Evolutionary conservation across 2,888 invertebrate species (phyloP), one percentile per base, ranked within the genome.

Genomic region (Peribatodes rhomboidaria): DNA sequence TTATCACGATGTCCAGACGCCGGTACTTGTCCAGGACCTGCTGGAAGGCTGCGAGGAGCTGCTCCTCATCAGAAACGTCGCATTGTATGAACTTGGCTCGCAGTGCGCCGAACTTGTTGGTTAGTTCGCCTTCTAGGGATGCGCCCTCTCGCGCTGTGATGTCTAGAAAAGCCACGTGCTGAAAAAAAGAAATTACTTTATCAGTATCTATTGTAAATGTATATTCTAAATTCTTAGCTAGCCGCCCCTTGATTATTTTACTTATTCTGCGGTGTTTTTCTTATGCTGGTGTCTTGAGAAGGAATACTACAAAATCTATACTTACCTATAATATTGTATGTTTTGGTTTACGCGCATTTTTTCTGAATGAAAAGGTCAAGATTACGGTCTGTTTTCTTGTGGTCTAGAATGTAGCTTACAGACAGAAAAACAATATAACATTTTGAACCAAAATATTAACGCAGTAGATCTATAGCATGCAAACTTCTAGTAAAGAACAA

Each of bases 71-170:
- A 1, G 90, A 75, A 14, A 92, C 81, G 72, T 92, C 91, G 68
- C 92, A 92, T 81, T 88, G 87, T 80, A 91, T 90, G 75, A 90
- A 92, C 87, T 89, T 92, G 11, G 89, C 88, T 83, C 75, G 84
- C 57, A 92, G 69, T n/a, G 89, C 87, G 9, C 92, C 92, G 46
- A 89, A 92, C 74, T 86, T 90, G 66, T 75, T 79, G 31, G 79
- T 68, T 39, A 92, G 84, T 75, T 90, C 87, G 0, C 62, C 69
- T 71, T 92, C 92, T 1, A 92, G 71, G 1, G 78, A 69, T 1
- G 78, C 75, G 1, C 92, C 91, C 71, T 92, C 90, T 3, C 82
- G 80, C 33, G 84, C 87, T 1, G 83, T 80, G 9, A 91, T 74
- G 73, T 92, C 92, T 50, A 92, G 80, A 63, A 91, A 90, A 1